Percentiles rank a stretch among this genome's conserved stretches.
These are phyloP conservation scores for Pyxicephalus adspersus DNA, from an alignment of 2,113 vertebrate species.

Conservation along the genomic window DNA sequence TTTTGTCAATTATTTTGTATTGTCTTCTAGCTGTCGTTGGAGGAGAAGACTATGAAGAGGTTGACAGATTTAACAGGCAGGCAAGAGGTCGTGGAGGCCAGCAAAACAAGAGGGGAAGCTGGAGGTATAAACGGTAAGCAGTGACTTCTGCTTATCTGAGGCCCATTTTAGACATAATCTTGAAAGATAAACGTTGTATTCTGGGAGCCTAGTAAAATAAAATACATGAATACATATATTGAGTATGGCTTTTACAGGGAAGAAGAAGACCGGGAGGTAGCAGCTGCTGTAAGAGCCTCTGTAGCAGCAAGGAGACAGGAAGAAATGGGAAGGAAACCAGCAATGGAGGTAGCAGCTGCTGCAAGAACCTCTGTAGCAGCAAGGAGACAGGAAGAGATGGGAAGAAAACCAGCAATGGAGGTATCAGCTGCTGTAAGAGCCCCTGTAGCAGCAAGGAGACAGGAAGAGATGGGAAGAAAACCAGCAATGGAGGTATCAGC, in stretches of 20 bases:
- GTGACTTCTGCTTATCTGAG: not conserved
- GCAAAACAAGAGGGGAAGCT: constrained; percentile 89
- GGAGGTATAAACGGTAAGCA: constrained; percentile 92
- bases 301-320: constrained; percentile 79
- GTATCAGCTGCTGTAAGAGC: constrained; percentile 87
- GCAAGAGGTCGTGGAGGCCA: constrained; percentile 76
- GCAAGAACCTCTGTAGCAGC: constrained; percentile 82
- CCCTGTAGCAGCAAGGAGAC: constrained; percentile 77
- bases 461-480: constrained; percentile 74
- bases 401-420: constrained; percentile 75
- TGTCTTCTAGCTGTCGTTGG: constrained; percentile 75
- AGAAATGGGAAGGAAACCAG: constrained; percentile 70
- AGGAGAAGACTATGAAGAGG: constrained; percentile 90
- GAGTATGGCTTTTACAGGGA: constrained; percentile 74
- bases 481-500: constrained; percentile 86
- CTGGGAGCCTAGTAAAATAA: not conserved
- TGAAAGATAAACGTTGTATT: not conserved
- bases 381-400: constrained; percentile 76
- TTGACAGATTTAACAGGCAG: constrained; percentile 82
- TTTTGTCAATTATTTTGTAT: not conserved
- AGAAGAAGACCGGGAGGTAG: constrained; percentile 90
- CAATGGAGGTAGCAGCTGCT: constrained; percentile 86
- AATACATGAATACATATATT: no score
- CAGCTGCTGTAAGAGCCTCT: constrained; percentile 86
- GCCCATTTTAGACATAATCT: not conserved